phyloP scores from a whole-genome alignment of 2,888 invertebrate species.

The Drosophila prolongata region DNA sequence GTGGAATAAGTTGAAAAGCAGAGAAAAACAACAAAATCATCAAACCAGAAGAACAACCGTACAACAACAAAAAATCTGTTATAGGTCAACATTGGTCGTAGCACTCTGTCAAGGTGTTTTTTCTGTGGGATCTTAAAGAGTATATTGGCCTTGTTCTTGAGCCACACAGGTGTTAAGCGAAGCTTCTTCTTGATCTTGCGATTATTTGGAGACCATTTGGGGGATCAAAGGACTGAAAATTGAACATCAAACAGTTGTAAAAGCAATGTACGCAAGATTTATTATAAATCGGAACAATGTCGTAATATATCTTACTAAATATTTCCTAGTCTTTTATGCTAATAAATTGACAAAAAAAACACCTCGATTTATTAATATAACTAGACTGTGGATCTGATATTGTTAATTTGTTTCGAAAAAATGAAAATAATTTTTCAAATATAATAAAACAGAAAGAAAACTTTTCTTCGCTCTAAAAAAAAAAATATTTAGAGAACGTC shows the following conservation, averaged over 20 bases:
- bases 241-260: not conserved
- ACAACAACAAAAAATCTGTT: slow-evolving; percentile 50
- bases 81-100: slow-evolving; percentile 71
- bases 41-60: slow-evolving; percentile 16
- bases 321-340: no score
- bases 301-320: no score
- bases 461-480: not conserved
- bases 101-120: slow-evolving; percentile 50
- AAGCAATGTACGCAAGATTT: no score
- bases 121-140: slow-evolving; percentile 35
- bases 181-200: not conserved
- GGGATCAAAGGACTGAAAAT: not conserved
- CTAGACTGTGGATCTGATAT: no score
- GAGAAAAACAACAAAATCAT: slow-evolving; percentile 13
- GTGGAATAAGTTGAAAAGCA: slow-evolving; percentile 26
- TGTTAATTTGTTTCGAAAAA: no score
- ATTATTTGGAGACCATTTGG: no score
- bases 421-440: no score
- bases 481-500: not conserved
- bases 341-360: no score
- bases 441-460: no score
- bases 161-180: slow-evolving; percentile 30
- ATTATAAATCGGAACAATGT: no score
- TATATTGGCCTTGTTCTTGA: slow-evolving; percentile 68
- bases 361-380: no score